phyloP scores from a whole-genome alignment of 2,888 invertebrate species.

The Ligdia adustata region DNA sequence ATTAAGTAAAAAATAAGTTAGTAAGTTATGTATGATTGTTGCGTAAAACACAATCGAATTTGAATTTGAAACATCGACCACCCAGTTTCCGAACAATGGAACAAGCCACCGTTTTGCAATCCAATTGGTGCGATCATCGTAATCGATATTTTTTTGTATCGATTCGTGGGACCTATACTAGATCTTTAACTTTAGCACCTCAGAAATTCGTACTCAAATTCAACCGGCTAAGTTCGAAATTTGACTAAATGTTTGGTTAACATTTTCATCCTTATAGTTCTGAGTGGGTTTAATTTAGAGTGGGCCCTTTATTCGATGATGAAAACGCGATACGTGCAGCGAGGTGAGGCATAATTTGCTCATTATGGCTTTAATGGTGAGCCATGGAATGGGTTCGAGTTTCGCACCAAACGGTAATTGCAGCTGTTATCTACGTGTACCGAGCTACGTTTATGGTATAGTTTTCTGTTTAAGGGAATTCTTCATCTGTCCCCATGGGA shows the following conservation, averaged over 20 bases:
- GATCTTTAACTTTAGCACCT: neutral
- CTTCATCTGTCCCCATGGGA: too few relatives aligned
- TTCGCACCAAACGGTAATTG: conserved; percentile 57
- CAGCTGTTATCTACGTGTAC: conserved; percentile 42
- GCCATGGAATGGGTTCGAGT: conserved; percentile 60
- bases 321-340: conserved; percentile 62
- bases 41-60: conserved; percentile 31
- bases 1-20: too few relatives aligned
- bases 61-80: conserved; percentile 43
- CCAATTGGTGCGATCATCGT: conserved; percentile 52
- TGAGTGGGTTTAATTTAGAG: conserved; percentile 24
- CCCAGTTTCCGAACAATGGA: conserved; percentile 49
- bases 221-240: neutral
- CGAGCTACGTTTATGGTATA: conserved; percentile 41
- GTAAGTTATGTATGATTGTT: neutral
- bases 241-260: conserved; percentile 12
- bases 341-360: conserved; percentile 61
- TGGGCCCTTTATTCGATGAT: conserved; percentile 55
- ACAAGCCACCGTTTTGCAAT: conserved; percentile 51
- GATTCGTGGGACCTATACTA: conserved; percentile 29
- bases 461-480: too few relatives aligned
- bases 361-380: conserved; percentile 65
- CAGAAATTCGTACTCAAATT: conserved; percentile 14
- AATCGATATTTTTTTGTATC: conserved; percentile 49
- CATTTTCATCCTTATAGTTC: conserved; percentile 11